phyloP scores from a whole-genome alignment of 1,140 invertebrate species.

The Phenacoccus solenopsis region DNA sequence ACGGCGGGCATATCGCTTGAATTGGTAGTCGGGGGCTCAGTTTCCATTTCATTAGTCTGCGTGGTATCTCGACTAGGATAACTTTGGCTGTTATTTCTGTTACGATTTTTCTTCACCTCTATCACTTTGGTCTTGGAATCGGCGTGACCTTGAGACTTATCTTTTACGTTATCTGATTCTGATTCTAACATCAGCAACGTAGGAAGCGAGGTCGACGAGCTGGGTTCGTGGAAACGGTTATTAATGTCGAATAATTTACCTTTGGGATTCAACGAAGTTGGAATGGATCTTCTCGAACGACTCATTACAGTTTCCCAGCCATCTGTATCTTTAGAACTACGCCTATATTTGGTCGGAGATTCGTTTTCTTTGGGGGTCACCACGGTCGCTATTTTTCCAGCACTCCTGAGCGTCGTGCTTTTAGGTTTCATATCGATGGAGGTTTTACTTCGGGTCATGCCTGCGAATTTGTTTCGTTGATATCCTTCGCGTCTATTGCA shows the following conservation, averaged over 20 bases:
- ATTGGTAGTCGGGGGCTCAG: too few species aligned
- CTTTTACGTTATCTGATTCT: not conserved
- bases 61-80: too few species aligned
- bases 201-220: conserved; percentile 42
- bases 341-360: not conserved
- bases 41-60: too few species aligned
- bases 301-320: conserved; percentile 52
- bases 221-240: conserved; percentile 40
- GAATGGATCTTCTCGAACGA: conserved; percentile 21
- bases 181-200: conserved; percentile 33
- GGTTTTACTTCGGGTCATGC: conserved; percentile 21
- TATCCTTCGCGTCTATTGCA: too few species aligned
- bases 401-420: not conserved
- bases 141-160: not conserved
- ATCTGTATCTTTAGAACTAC: conserved; percentile 29
- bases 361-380: conserved; percentile 18
- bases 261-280: conserved; percentile 22
- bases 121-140: not conserved
- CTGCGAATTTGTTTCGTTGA: too few species aligned
- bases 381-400: not conserved
- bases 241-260: conserved; percentile 24
- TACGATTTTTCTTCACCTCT: not conserved
- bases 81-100: not conserved
- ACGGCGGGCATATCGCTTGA: not conserved
- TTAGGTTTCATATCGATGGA: conserved; percentile 21